Base-by-base conservation (phyloP, 2,888 invertebrate species). In the Orthonevra nobilis region DNA sequence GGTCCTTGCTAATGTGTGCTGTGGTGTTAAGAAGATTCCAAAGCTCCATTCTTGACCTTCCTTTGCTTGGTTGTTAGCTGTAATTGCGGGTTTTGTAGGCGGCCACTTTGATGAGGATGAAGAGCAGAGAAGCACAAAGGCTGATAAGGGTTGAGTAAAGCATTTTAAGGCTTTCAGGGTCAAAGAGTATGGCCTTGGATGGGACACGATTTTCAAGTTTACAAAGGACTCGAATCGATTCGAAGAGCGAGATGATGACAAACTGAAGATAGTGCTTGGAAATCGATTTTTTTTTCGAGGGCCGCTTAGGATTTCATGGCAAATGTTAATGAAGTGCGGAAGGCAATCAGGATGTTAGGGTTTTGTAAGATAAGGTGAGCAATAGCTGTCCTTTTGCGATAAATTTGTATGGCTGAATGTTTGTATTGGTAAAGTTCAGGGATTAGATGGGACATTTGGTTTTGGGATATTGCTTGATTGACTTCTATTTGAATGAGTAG, bases 11-110 rank as follows among this genome's bases (percentile, higher is more conserved):
- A 73, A 73, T 79, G 56, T 68, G 60, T n/a, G n/a, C 30, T 48
- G 52, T 48, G 56, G 61, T 73, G 60, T 42, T 34, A 46, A 66
- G 36, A 26, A 56, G 15, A 58, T 46, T 50, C 52, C 48, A 56
- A 36, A 36, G 36, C 46, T 60, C 38, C 30, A 50, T 66, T 26
- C 66, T 66, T 79, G 79, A 79, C 79, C 72, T 79, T 79, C 60
- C 52, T 66, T 61, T 61, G 19, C 72, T 61, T 26, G 48, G 20
- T 61, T 68, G 48, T 72, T 54, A 66, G 72, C 64, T 66, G 48
- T 52, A 54, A 66, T 56, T 61, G 60, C 60, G 26, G 40, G 44
- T 14, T 26, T 44, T 52, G 34, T 50, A 40, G 46, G 42, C 56
- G 32, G 30, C 61, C 32, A 23, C 50, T 52, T 17, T 14, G 50